phyloP scores from a whole-genome alignment of 2,888 invertebrate genomes.

The Hyles lineata region DNA sequence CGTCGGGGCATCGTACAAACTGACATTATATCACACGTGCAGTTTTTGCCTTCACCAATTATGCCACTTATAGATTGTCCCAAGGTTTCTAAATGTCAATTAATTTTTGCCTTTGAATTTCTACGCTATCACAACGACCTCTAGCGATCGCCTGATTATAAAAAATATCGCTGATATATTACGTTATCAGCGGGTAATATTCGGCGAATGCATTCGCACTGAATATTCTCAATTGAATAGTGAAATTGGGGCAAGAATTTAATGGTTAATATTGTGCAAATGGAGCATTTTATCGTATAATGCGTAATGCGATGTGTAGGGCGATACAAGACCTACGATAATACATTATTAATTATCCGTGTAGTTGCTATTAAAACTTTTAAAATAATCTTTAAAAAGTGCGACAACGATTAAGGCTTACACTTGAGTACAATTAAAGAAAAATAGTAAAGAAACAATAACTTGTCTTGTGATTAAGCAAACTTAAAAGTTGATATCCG shows the following conservation, averaged over 20 bases:
- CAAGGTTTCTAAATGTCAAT: slow-evolving; percentile 3
- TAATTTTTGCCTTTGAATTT: not conserved
- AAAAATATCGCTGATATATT: slow-evolving; percentile 3
- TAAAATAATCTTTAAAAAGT: not conserved
- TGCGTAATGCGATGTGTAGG: not conserved
- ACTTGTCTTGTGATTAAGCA: not conserved
- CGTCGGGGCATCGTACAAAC: slow-evolving; percentile 37
- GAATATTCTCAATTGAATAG: slow-evolving; percentile 1
- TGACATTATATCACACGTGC: slow-evolving; percentile 34
- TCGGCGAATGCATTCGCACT: slow-evolving; percentile 12
- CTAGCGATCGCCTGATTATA: not conserved
- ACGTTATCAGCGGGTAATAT: not conserved
- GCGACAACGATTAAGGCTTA: not conserved
- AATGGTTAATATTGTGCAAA: slow-evolving; percentile 2
- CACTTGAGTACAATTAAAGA: not conserved
- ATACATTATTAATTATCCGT: slow-evolving; percentile 8
- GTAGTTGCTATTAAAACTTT: not conserved
- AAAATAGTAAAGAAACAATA: not conserved
- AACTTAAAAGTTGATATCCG: too few relatives aligned
- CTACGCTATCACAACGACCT: slow-evolving; percentile 9
- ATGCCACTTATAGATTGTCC: not conserved
- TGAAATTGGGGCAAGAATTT: not conserved
- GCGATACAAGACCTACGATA: slow-evolving; percentile 25
- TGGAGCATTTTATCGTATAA: slow-evolving; percentile 9
- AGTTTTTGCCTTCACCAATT: not conserved